Evolutionary conservation across 2,888 invertebrate species (phyloP), one percentile per base, ranked within the genome.

Genomic region (Pseudanteris insignis): DNA sequence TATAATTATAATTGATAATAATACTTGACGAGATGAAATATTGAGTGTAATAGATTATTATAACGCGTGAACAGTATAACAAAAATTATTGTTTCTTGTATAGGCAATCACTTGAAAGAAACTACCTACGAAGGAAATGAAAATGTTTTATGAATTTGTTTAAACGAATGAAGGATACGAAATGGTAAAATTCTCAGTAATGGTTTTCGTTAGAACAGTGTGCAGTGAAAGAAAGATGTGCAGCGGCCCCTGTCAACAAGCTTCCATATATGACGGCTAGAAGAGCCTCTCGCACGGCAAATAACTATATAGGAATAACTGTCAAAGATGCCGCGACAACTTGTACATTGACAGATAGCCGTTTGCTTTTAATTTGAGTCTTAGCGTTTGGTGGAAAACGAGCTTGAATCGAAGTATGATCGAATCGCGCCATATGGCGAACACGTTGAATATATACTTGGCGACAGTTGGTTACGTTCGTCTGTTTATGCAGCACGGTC

Each of bases 401-500:
- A 53, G 44, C 50, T 46, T 46, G 37, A 38, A 43, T 29, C 29
- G 44, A 53, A 50, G 47, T 53, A 57, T 43, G 47, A 57, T 12
- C 46, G 44, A 41, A 32, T 44, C 60, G 43, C 59, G 33, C 62
- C 65, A 65, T 62, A 65, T 63, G 65, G 65, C 51, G 57, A 63
- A 50, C 65, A 65, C 63, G 50, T 60, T 63, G 37, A 48, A 61
- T 18, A 15, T 5, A n/a, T 28, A 55, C 50, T 13, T 34, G 58
- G 58, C 51, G 58, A 59, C 59, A 58, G 54, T 64, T 55, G 15
- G 51, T 34, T 26, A 44, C 43, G 53, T 53, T 43, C 38, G 47
- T 58, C 54, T 63, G 48, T 51, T 65, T 63, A 57, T 54, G 38
- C 63, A 55, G 60, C 55, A 65, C 58, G 60, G 41, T 43, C 33